Percentiles rank a stretch among this genome's conserved stretches.
Conservation (phyloP, 1,140 invertebrate genomes). For the Berghia stephanieae region DNA sequence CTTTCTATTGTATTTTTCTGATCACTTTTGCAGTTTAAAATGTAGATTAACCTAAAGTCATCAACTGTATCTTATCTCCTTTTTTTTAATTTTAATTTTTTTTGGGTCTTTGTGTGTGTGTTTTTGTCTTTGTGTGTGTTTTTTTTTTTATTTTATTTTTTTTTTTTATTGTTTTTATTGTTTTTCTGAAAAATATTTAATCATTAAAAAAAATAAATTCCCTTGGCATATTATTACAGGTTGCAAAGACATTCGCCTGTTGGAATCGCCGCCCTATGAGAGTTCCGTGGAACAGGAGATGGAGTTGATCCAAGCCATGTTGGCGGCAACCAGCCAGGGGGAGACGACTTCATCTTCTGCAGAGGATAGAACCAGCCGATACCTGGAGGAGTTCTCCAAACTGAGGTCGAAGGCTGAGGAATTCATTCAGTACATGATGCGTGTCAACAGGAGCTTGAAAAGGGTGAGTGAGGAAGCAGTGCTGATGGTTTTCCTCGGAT, state of each 20-base stretch:
- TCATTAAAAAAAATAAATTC: not conserved
- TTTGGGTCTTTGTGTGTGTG: too few relatives aligned
- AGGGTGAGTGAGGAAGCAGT: too few relatives aligned
- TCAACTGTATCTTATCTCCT: too few relatives aligned
- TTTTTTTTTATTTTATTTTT: not conserved
- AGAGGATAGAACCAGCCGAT: constrained; percentile 45
- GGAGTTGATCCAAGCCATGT: constrained; percentile 50
- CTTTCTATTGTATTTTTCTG: too few relatives aligned
- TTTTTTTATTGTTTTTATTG: not conserved
- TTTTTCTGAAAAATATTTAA: not conserved
- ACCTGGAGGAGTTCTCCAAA: constrained; percentile 52
- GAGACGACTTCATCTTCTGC: too few relatives aligned
- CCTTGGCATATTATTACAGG: constrained; percentile 8
- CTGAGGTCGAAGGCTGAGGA: constrained; percentile 49
- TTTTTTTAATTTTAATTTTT: not conserved
- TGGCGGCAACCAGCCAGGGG: too few relatives aligned
- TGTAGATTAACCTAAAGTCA: too few relatives aligned
- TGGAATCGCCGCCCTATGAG: constrained; percentile 41
- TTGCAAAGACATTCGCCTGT: constrained; percentile 37
- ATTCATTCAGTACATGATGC: constrained; percentile 40
- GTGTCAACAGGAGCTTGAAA: constrained; percentile 41
- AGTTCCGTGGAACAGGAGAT: constrained; percentile 54
- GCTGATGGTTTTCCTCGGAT: too few relatives aligned
- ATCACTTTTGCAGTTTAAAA: too few relatives aligned
- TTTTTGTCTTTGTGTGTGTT: too few relatives aligned